Percentiles rank a stretch among this genome's conserved stretches.
These are phyloP conservation scores for Spheniscus humboldti DNA, from an alignment of 2,797 vertebrate genomes.

Conservation along the genomic window DNA sequence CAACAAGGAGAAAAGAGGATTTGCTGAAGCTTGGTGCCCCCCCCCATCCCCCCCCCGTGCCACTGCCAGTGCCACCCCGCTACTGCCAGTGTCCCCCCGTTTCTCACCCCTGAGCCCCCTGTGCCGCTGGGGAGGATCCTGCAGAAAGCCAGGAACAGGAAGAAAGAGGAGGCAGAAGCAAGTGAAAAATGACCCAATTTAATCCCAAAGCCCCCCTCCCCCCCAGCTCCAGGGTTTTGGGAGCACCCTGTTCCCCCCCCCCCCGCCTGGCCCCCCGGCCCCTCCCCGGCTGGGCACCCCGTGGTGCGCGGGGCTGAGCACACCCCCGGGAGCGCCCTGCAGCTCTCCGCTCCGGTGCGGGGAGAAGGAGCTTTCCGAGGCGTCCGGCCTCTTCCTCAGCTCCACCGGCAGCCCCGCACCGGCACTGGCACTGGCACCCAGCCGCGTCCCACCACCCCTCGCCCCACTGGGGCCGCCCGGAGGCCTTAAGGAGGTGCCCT, in stretches of 20 bases:
- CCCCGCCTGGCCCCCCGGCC: no score
- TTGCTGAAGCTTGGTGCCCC: not conserved
- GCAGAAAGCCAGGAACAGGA: not conserved
- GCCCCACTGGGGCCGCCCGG: fast-evolving
- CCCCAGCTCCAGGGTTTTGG: not conserved
- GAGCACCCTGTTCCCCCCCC: not conserved
- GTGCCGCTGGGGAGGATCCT: fast-evolving
- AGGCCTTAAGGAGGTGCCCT: conserved; percentile 51
- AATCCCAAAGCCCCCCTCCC: not conserved
- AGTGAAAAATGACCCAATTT: conserved; percentile 39
- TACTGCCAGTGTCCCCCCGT: no score
- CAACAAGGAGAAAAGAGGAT: not conserved
- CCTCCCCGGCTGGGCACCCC: fast-evolving
- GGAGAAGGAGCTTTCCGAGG: conserved; percentile 12
- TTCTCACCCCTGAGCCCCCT: not conserved
- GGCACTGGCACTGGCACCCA: fast-evolving
- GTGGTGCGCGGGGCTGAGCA: fast-evolving
- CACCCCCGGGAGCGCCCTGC: fast-evolving
- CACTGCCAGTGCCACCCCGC: not conserved
- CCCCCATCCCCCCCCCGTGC: no score
- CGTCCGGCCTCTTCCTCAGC: not conserved
- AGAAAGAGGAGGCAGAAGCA: not conserved
- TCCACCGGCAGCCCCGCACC: not conserved
- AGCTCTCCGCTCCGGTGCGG: fast-evolving
- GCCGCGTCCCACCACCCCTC: fast-evolving